Conservation (phyloP, 2,113 vertebrate species). For the Sclerurus mexicanus region DNA sequence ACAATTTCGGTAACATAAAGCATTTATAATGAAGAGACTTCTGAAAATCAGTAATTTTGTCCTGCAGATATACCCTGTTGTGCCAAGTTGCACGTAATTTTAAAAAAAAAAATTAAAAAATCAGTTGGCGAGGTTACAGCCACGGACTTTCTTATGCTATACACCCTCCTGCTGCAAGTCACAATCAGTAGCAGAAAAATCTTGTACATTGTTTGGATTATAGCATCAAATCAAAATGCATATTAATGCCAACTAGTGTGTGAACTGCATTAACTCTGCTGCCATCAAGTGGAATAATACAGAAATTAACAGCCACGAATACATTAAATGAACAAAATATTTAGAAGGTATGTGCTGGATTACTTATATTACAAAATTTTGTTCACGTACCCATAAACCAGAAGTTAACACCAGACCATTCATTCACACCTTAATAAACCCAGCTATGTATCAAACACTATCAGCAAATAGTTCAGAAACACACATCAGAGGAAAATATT, state of each 20-base stretch:
- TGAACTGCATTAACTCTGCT: not conserved
- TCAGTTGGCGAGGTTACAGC: not conserved
- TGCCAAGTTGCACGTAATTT: not conserved
- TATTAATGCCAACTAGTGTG: not conserved
- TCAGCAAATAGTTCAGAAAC: not conserved
- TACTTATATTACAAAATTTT: not conserved
- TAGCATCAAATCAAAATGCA: not conserved
- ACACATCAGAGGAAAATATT: not conserved
- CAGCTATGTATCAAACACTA: not conserved
- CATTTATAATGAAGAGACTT: not conserved
- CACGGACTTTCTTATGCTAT: not conserved
- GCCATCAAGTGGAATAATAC: constrained; percentile 12
- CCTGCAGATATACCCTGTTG: not conserved
- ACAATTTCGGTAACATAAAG: not conserved
- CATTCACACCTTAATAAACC: not conserved
- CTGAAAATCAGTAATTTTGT: not conserved
- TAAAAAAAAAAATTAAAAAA: not conserved
- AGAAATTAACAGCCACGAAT: not conserved
- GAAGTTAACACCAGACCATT: not conserved
- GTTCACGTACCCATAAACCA: not conserved
- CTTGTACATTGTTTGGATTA: not conserved
- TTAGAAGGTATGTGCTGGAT: not conserved
- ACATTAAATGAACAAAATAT: not conserved
- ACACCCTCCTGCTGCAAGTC: not conserved
- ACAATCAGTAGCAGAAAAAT: not conserved